Percentiles rank a stretch among this genome's conserved stretches.
These are phyloP conservation scores for Drosophila lini DNA, from an alignment of 1,140 invertebrate species.

Conservation along the genomic window DNA sequence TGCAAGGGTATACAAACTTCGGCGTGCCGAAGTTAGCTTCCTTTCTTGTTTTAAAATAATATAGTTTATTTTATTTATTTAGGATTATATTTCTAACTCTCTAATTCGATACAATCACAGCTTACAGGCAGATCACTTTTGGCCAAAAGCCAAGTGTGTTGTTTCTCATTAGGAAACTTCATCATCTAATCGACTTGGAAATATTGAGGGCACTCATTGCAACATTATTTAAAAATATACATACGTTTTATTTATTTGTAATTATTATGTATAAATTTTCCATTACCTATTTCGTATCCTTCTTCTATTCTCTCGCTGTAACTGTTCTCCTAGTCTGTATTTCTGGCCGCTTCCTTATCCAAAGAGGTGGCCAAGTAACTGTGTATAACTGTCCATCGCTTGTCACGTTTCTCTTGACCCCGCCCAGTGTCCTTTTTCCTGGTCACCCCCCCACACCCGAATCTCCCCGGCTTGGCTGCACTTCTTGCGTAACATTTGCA, in stretches of 20 bases:
- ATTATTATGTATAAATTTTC: not conserved
- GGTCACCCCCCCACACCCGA: not conserved
- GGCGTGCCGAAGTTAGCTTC: too few relatives aligned
- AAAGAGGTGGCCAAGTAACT: conserved; percentile 28
- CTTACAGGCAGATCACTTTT: too few relatives aligned
- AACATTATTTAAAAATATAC: not conserved
- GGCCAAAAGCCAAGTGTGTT: too few relatives aligned
- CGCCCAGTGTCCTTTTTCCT: conserved; percentile 6
- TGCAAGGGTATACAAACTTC: too few relatives aligned
- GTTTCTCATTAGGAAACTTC: too few relatives aligned
- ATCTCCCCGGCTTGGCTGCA: conserved; percentile 19
- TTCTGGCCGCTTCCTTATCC: not conserved
- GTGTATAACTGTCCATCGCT: conserved; percentile 57
- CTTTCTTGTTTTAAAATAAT: too few relatives aligned
- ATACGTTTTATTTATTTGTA: not conserved
- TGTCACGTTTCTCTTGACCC: conserved; percentile 57
- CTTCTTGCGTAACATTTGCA: conserved; percentile 67
- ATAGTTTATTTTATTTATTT: too few relatives aligned
- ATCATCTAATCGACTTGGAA: too few relatives aligned
- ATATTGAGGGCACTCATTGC: too few relatives aligned
- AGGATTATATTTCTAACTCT: too few relatives aligned
- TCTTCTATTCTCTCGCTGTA: not conserved
- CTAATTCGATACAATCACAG: too few relatives aligned
- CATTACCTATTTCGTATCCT: not conserved
- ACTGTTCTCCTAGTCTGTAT: not conserved